Base-by-base conservation (phyloP, 2,113 vertebrate genomes). In the Calidris pygmaea region DNA sequence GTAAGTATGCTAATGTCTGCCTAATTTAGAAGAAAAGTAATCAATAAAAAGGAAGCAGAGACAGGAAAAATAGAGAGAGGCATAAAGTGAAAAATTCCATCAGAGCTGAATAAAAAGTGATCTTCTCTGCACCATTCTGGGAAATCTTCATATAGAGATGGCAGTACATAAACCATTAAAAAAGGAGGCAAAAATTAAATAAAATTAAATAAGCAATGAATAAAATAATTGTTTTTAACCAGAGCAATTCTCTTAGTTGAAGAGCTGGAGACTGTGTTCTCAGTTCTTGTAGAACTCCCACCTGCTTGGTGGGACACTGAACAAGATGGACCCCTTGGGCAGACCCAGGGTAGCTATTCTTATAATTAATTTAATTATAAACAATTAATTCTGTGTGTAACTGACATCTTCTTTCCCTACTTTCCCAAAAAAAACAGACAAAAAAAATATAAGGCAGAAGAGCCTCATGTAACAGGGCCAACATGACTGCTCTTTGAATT, bases 1-100 rank as follows among this genome's bases (percentile, higher is more conserved):
- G 29, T 74, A 90, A 84, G 41, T 56, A 95, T 78, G 91, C 26
- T 81, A 87, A 87, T 68, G 14, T 67, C 60, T 84, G 45, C 32
- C 80, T 92, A 84, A 81, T 87, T 93, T 67, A 87, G 80, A 88
- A 86, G 50, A 83, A 77, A 83, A 86, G 12, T 80, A 90, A 95
- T 95, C 94, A 95, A 97, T 96, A 71, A 55, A 84, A 92, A 84
- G 14, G 18, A 86, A 1, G 2, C 19, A 87, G 24, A 35, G 30
- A 88, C 9, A 62, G 50, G 12, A 90, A 77, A 91, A 73, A 45
- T 4, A 74, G 16, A 63, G 5, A 71, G 16, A 67, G 8, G 21
- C 12, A 71, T 29, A 53, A 90, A 88, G 41, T 26, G 13, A 41
- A 71, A 92, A 73, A 77, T 37, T 21, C 15, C 47, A 68, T 11